phyloP scores from a whole-genome alignment of 2,888 invertebrate species.

The Euplexia lucipara region DNA sequence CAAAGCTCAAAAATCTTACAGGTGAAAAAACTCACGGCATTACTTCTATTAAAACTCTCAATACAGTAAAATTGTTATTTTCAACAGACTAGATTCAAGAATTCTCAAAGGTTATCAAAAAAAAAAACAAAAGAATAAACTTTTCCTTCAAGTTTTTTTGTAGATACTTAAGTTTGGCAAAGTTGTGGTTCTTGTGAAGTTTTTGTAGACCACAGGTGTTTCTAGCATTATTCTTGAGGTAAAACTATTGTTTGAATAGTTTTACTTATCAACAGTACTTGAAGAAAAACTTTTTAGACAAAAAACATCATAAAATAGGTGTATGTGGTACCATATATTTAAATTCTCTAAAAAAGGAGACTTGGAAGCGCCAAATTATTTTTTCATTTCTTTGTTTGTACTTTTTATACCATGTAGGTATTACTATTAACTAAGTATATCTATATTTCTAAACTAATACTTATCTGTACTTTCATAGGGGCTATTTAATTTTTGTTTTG shows the following conservation, averaged over 20 bases:
- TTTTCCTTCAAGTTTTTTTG: conserved; percentile 33
- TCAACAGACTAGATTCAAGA: background rate
- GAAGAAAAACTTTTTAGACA: background rate
- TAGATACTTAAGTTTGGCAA: conserved; percentile 25
- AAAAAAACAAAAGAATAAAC: conserved; percentile 10
- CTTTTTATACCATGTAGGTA: too few species aligned
- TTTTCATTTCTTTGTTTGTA: too few species aligned
- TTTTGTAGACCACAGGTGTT: conserved; percentile 44
- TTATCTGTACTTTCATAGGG: too few species aligned
- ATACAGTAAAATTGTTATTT: background rate
- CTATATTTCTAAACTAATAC: too few species aligned
- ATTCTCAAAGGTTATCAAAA: conserved; percentile 19
- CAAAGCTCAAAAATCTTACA: too few species aligned
- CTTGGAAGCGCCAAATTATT: too few species aligned
- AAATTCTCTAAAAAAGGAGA: too few species aligned
- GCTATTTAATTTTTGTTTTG: too few species aligned
- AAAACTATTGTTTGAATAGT: conserved; percentile 34
- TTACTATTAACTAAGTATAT: too few species aligned
- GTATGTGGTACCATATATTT: too few species aligned
- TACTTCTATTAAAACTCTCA: background rate
- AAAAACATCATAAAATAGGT: background rate
- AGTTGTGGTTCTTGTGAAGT: conserved; percentile 27
- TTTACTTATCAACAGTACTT: conserved; percentile 27
- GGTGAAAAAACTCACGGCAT: background rate
- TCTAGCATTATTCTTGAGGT: conserved; percentile 18